Evolutionary conservation across 1,140 invertebrate genomes (phyloP), one percentile per base, ranked within the genome.

Genomic region (Drosophila nebulosa): DNA sequence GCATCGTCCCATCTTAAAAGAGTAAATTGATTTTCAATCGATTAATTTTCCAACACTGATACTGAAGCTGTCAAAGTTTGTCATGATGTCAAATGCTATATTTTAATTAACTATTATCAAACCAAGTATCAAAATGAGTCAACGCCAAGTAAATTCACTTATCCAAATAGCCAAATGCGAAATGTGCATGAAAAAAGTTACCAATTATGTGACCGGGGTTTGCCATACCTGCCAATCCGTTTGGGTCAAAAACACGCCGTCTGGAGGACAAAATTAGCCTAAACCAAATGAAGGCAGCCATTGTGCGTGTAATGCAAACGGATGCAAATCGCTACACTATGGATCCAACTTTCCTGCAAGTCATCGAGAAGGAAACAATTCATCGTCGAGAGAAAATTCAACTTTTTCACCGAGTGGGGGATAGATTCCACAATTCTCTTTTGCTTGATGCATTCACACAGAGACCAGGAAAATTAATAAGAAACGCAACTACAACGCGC

Each of bases 151-250:
- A 0, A 53, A 73, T 67, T 62, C 67, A 0, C 18, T 85, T 12
- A 9, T 79, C 2, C 50, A 60, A 6, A 35, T 67, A 14, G 51
- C 53, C 26, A 69, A 69, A 21, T 85, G 80, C 27, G 69, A 84
- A 14, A 74, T 68, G 73, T 85, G 80, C 14, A 42, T 35, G 16
- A 64, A 63, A 4, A 32, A 4, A 6, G 64, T 68, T 12, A 56
- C 52, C 9, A 62, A 85, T 32, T 68, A 64, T 14, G 50, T 70
- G 14, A 35, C 18, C n/a, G 77, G 78, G 0, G 42, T 85, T 4
- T 86, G 81, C 22, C 52, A 22, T n/a, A 59, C 63, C 3, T 85
- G 80, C 10, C 21, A 56, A 0, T 0, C 9, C 0, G 64, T 86
- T 21, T 85, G 77, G 81, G 14, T 53, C 6, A 64, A 12, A 10